Evolutionary conservation across 2,113 vertebrate species (phyloP).

Genomic region (Hemiscyllium ocellatum): DNA sequence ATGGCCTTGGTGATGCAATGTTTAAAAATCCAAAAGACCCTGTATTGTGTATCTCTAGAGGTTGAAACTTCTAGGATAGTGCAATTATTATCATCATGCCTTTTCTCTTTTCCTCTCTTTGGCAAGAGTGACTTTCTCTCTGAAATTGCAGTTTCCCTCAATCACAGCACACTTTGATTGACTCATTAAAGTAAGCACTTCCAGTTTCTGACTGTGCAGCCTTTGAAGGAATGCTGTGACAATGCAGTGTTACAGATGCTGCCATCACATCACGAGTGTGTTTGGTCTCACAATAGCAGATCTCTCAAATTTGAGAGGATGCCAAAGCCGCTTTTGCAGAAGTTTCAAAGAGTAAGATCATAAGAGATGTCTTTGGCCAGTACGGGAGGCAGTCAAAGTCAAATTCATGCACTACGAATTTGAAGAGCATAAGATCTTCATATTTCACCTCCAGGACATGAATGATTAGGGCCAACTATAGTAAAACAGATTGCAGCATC

Average conservation of each 20-base stretch:
- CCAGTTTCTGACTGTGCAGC: background rate
- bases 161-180: background rate
- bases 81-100: background rate
- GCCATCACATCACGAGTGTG: background rate
- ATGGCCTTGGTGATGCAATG: background rate
- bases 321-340: background rate
- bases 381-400: background rate
- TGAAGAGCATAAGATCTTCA: background rate
- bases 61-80: background rate
- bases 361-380: background rate
- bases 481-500: background rate
- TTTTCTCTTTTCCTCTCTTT: background rate
- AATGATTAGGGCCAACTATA: background rate
- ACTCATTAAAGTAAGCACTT: background rate
- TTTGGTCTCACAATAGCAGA: background rate
- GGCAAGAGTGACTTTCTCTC: background rate
- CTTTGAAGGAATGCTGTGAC: background rate
- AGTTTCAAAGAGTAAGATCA: background rate
- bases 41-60: background rate
- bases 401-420: background rate
- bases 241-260: background rate
- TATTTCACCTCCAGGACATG: background rate
- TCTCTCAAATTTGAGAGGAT: background rate
- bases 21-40: background rate
- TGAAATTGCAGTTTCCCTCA: background rate